Base-by-base conservation (phyloP, 2,888 invertebrate genomes). In the Zeuzera pyrina region DNA sequence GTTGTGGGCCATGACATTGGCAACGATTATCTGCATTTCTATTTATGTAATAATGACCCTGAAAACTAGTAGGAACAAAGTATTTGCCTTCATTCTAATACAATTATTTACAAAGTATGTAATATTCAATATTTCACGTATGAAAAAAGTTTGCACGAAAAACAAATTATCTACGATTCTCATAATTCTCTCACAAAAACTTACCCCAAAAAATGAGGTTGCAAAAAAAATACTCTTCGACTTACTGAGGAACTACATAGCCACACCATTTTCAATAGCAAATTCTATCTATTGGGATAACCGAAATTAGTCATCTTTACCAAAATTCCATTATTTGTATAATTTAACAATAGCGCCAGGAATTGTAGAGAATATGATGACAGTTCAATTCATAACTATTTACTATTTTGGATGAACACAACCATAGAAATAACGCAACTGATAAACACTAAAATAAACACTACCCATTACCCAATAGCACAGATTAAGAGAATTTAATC, bases 31-130 rank as follows among this genome's bases (percentile, higher is more conserved):
- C 49, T 43, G 39, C 41, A 47, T 40, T 35, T 64, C 65, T 78
- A 81, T 79, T 81, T 79, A 63, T 56, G 72, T 71, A 73, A 69
- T 74, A 77, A 74, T 74, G 78, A 76, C 83, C 83, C 79, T 83
- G 83, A 78, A 83, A 77, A 60, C 83, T 81, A n/a, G 12, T 13
- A 23, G 31, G 29, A 31, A 10, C 24, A 14, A 28, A 29, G 30
- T 27, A 30, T 22, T 42, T n/a, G n/a, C n/a, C n/a, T n/a, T n/a
- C n/a, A n/a, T n/a, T n/a, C n/a, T n/a, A n/a, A n/a, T n/a, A n/a
- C n/a, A n/a, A n/a, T n/a, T n/a, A n/a, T n/a, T n/a, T n/a, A n/a
- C n/a, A n/a, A n/a, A n/a, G n/a, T n/a, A n/a, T n/a, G n/a, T n/a
- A n/a, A n/a, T n/a, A n/a, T n/a, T n/a, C n/a, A n/a, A n/a, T n/a